A percentile compares a stretch with the other conserved stretches of the same genome.
These are phyloP conservation scores for Carcina quercana DNA, from an alignment of 2,888 invertebrate genomes.

Conservation along the genomic window DNA sequence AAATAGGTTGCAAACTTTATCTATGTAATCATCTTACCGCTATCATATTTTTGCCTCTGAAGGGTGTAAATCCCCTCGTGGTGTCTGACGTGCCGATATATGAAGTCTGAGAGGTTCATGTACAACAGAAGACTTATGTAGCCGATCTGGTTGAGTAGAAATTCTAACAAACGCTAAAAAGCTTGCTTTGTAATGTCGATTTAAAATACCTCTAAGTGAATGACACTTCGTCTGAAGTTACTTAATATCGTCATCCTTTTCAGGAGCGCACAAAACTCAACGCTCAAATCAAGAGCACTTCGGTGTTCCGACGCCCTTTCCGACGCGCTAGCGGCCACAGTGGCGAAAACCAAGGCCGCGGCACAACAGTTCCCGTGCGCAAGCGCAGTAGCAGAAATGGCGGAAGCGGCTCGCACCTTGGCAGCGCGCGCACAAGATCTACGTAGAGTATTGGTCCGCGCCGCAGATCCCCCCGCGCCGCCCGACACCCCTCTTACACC, in stretches of 20 bases:
- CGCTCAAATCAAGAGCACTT: constrained; percentile 81
- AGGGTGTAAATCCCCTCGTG: no score
- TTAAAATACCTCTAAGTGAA: background rate
- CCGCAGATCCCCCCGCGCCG: constrained; percentile 65
- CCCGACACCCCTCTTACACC: constrained; percentile 43
- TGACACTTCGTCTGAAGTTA: background rate
- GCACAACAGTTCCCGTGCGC: constrained; percentile 95
- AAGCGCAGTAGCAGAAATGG: constrained; percentile 93
- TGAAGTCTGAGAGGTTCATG: no score
- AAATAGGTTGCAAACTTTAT: no score
- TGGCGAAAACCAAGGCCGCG: constrained; percentile 91
- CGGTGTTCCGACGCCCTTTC: constrained; percentile 87
- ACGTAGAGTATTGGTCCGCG: constrained; percentile 82
- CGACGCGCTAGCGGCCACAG: constrained; percentile 87
- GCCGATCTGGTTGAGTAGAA: no score
- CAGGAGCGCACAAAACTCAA: constrained; percentile 84
- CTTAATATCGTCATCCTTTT: constrained; percentile 6
- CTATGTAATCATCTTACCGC: no score
- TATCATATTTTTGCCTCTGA: no score
- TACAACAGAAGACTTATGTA: no score
- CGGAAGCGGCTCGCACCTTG: constrained; percentile 90
- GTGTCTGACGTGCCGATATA: no score
- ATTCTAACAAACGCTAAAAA: no score
- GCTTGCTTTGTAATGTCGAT: no score
- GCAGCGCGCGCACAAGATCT: constrained; percentile 89